phyloP scores from a whole-genome alignment of 2,113 vertebrate genomes.

The Picathartes gymnocephalus region DNA sequence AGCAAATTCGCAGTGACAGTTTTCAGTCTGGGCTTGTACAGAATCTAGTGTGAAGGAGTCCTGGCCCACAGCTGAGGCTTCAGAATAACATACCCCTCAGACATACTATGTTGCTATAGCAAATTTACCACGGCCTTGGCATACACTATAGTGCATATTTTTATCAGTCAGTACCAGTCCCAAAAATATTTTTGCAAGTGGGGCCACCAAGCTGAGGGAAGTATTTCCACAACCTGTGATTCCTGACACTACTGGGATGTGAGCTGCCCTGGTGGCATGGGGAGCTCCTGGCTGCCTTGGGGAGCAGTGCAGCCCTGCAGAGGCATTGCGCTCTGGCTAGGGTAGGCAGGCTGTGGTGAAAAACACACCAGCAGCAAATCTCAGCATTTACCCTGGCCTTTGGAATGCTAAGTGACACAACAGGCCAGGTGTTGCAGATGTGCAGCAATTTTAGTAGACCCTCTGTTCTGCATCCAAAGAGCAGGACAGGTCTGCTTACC shows the following conservation, averaged over 20 bases:
- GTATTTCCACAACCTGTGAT: not conserved
- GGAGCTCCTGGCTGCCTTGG: not conserved
- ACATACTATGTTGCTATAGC: slow-evolving; percentile 53
- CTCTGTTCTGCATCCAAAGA: not conserved
- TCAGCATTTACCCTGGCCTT: not conserved
- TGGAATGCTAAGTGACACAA: not conserved
- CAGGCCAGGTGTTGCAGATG: not conserved
- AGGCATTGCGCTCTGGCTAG: fast-evolving
- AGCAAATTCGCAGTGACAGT: not conserved
- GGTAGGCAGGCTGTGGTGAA: fast-evolving
- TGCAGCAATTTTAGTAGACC: not conserved
- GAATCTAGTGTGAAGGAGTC: slow-evolving; percentile 34
- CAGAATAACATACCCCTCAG: slow-evolving; percentile 26
- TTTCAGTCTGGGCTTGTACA: slow-evolving; percentile 28
- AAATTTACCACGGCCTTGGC: slow-evolving; percentile 48
- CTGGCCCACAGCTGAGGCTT: slow-evolving; percentile 48
- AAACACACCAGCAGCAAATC: not conserved
- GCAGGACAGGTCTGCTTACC: fast-evolving
- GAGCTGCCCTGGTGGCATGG: fast-evolving
- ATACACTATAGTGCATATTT: slow-evolving; percentile 1
- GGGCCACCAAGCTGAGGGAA: not conserved
- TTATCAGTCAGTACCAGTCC: slow-evolving; percentile 14
- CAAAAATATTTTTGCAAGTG: slow-evolving; percentile 46
- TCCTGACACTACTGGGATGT: not conserved
- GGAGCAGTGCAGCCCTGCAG: not conserved